Conservation (phyloP, 2,888 invertebrate species). For the Eupithecia subumbrata region DNA sequence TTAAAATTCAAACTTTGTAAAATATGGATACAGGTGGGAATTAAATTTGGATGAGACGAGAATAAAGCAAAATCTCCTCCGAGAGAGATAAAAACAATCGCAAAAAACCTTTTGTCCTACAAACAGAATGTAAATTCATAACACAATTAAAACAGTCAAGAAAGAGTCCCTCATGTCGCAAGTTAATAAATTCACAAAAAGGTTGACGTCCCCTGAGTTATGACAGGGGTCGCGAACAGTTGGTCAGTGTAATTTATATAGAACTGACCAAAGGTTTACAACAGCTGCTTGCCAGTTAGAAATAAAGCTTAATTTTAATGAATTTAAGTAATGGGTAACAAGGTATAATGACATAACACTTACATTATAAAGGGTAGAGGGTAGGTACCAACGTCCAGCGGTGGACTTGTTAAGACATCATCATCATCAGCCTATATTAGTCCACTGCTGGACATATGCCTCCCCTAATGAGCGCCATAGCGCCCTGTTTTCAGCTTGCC, state of each 20-base stretch:
- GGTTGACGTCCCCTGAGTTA: slow-evolving; percentile 59
- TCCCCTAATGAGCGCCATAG: no score
- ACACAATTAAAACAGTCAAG: slow-evolving; percentile 43
- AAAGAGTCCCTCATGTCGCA: slow-evolving; percentile 42
- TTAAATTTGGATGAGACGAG: background rate
- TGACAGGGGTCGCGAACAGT: slow-evolving; percentile 57
- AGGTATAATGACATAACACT: background rate
- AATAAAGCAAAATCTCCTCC: background rate
- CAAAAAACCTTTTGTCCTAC: slow-evolving; percentile 6
- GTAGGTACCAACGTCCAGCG: no score
- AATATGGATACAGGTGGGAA: background rate
- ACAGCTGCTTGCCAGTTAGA: slow-evolving; percentile 2
- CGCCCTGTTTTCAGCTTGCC: no score
- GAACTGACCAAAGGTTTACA: slow-evolving; percentile 17
- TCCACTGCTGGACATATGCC: no score
- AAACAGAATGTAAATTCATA: slow-evolving; percentile 35
- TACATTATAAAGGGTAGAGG: no score
- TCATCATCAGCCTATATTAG: no score
- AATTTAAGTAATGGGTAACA: background rate
- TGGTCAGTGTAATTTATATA: slow-evolving; percentile 47
- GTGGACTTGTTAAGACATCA: no score
- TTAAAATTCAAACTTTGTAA: background rate
- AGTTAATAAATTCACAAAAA: slow-evolving; percentile 64
- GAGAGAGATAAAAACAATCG: background rate
- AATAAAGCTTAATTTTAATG: background rate